phyloP scores from a whole-genome alignment of 2,113 vertebrate species.

The Calyptomena viridis region DNA sequence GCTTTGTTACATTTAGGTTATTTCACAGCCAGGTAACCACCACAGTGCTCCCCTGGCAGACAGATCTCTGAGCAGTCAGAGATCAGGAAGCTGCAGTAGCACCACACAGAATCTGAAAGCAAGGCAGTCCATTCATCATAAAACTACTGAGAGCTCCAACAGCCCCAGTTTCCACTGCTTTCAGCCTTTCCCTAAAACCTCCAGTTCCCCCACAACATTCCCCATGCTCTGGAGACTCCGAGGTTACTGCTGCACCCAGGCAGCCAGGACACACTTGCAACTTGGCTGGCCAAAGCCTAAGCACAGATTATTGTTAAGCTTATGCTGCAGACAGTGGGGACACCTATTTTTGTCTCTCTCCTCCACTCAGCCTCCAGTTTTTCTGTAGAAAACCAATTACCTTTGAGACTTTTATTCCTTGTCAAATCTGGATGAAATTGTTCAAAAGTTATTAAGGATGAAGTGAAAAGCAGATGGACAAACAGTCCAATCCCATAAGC shows the following conservation, averaged over 20 bases:
- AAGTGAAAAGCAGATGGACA: conserved; percentile 46
- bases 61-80: neutral
- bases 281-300: conserved; percentile 29
- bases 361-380: neutral
- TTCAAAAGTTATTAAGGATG: conserved; percentile 20
- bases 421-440: neutral
- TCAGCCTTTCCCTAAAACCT: neutral
- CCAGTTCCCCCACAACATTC: neutral
- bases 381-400: neutral
- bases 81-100: neutral
- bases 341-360: conserved; percentile 50
- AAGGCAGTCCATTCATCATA: neutral
- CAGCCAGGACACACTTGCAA: neutral
- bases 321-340: conserved; percentile 3
- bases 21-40: neutral
- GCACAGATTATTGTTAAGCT: conserved; percentile 38
- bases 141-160: neutral
- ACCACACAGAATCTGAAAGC: fast-evolving
- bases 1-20: neutral
- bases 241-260: neutral
- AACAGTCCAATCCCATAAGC: neutral
- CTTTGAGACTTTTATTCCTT: neutral
- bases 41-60: neutral
- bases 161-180: neutral
- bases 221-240: neutral